phyloP scores from a whole-genome alignment of 2,113 vertebrate species.

The Sinocyclocheilus anshuiensis region DNA sequence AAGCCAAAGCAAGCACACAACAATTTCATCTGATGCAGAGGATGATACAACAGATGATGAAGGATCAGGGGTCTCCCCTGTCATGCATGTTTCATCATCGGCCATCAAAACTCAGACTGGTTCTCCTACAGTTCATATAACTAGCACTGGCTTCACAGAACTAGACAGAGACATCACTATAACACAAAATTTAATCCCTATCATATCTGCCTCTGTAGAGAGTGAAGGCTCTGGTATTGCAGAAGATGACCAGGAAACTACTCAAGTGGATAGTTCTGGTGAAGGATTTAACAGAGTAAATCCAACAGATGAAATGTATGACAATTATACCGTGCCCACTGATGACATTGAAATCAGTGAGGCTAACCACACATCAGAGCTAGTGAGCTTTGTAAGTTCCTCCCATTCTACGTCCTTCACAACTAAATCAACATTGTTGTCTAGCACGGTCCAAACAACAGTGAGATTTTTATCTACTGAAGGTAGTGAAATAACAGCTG shows the following conservation, averaged over 20 bases:
- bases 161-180: neutral
- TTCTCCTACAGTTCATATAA: neutral
- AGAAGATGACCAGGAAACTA: conserved; percentile 31
- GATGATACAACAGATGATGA: conserved; percentile 10
- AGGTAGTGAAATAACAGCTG: neutral
- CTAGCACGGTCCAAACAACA: conserved; percentile 7
- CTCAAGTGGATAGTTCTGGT: conserved; percentile 71
- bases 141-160: neutral
- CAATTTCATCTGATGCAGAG: conserved; percentile 12
- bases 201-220: neutral
- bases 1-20: neutral
- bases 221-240: neutral
- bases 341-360: conserved; percentile 44
- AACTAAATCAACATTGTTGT: neutral
- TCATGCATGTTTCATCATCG: neutral
- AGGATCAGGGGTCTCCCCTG: neutral
- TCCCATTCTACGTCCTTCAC: conserved; percentile 26
- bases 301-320: conserved; percentile 8
- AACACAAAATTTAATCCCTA: neutral
- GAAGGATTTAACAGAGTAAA: conserved; percentile 60
- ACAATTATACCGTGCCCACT: neutral
- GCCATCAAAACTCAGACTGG: neutral
- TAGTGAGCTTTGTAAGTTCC: neutral
- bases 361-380: conserved; percentile 23
- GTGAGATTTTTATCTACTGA: neutral